Evolutionary conservation across 2,797 vertebrate species (phyloP).

Genomic region (Macropodus opercularis): DNA sequence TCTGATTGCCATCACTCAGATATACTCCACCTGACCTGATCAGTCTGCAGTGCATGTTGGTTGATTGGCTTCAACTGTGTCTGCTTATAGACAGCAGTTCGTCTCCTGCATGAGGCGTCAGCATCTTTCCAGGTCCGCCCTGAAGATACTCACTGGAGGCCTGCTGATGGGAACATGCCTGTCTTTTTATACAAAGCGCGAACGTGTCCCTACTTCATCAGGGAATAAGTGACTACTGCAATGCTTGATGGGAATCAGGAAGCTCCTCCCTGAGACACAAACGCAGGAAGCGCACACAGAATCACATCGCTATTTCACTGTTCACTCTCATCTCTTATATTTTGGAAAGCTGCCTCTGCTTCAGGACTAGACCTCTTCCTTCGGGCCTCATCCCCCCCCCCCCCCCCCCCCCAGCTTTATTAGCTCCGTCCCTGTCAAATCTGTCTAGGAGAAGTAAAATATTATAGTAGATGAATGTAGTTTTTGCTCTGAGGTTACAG

Average conservation of each 20-base stretch:
- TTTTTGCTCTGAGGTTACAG: constrained; percentile 32
- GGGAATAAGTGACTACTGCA: constrained; percentile 56
- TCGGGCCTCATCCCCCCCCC: not conserved
- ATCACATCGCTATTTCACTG: constrained; percentile 35
- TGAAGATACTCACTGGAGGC: not conserved
- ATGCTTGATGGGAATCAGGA: constrained; percentile 66
- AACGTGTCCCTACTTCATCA: constrained; percentile 32
- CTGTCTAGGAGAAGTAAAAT: not conserved
- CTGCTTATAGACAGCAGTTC: not conserved
- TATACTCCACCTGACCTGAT: not conserved
- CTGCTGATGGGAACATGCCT: constrained; percentile 26
- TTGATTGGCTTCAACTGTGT: not conserved
- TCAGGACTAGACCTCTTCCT: not conserved
- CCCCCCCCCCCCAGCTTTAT: too few relatives aligned
- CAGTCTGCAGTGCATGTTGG: not conserved
- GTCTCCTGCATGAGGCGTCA: not conserved
- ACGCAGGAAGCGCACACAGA: constrained; percentile 55
- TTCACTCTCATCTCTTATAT: constrained; percentile 9
- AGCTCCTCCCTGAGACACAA: constrained; percentile 69
- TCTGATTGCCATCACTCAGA: constrained; percentile 5
- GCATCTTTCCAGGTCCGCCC: not conserved
- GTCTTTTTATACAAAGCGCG: too few relatives aligned
- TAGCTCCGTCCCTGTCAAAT: not conserved
- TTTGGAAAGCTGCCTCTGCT: not conserved
- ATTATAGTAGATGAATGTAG: constrained; percentile 14